Base-by-base conservation (phyloP, 2,797 vertebrate genomes). In the Protonibea diacanthus region DNA sequence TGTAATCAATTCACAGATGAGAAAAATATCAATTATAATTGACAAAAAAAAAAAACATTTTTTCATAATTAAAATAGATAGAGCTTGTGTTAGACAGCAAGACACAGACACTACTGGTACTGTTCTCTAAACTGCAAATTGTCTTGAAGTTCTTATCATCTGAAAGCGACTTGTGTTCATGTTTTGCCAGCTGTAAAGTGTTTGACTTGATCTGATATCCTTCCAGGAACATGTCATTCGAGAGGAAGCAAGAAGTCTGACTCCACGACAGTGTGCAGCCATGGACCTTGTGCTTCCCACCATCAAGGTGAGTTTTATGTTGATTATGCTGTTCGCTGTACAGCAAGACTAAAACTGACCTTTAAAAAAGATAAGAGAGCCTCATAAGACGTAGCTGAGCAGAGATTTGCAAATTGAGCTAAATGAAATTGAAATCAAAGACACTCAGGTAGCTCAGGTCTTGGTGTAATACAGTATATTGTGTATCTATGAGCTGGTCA, bases 231-330 rank as follows among this genome's bases (percentile, higher is more conserved):
- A 99, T 11, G 96, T 99, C 61, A 98, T 93, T 74, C 95, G 97
- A 77, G 98, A 99, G 81, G 97, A 99, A 84, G 94, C 97, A 86
- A 96, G 95, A 70, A 98, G 97, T 91, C 94, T 99, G 92, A 97
- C 95, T 0, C 95, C 96, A 73, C 93, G 97, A 81, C 98, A 99
- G 82, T 99, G 97, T 78, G 96, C 97, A 6, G 85, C 97, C 82
- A 97, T 99, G 98, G 98, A 99, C 62, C 96, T 98, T 44, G 97
- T 97, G 65, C 95, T 99, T 74, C 97, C 96, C 59, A 99, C 98
- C 73, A 97, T 98, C 90, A 99, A 99, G 97, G 98, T 99, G 92
- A 80, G 87, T 40, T 67, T 88, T 48, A n/a, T 76, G 61, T 71
- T 11, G 3, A 60, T 78, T 33, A 57, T 20, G 23, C 27, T 47